Base-by-base conservation (phyloP, 2,888 invertebrate genomes). In the Gastrophysa polygoni region DNA sequence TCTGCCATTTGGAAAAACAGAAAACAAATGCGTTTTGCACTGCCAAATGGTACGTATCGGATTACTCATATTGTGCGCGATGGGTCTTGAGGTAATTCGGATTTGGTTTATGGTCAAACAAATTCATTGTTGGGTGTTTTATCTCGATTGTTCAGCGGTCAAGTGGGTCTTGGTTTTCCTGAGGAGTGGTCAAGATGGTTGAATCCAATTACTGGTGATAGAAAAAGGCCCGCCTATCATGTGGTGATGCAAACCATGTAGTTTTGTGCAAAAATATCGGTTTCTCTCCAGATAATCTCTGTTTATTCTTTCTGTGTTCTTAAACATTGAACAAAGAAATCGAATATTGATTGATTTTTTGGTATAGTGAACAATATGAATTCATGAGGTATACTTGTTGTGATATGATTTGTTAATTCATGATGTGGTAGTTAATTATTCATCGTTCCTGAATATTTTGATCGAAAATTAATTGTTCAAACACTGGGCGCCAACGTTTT, bases 1-100 rank as follows among this genome's bases (percentile, higher is more conserved):
- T 72, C 72, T 72, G 71, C 70, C 57, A 60, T 60, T 59, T 67
- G 63, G 29, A 61, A 70, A 60, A 68, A 58, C 58, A 62, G 61
- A 69, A 70, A 66, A 70, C 63, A 69, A 68, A 68, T 57, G 64
- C 54, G 64, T 59, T 66, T 64, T 63, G 64, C 57, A 66, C 66
- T 62, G 66, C 64, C 70, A 71, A 71, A 70, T 71, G 71, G 63
- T 64, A 62, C 56, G 58, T 69, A 70, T 72, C 61, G 65, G 60
- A 64, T 72, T 72, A 64, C 72, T n/a, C n/a, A 50, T 59, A 68
- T 71, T 71, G 66, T 72, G 59, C 58, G 63, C 56, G 63, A 60
- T 63, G 54, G 57, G 55, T 62, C 47, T 57, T 61, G 38, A 50
- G 56, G 59, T 54, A 57, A 34, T 44, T 38, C 34, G 59, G 50